Percentiles rank a stretch among this genome's conserved stretches.
phyloP scores from a whole-genome alignment of 2,113 vertebrate species.

The Brienomyrus longianalis region DNA sequence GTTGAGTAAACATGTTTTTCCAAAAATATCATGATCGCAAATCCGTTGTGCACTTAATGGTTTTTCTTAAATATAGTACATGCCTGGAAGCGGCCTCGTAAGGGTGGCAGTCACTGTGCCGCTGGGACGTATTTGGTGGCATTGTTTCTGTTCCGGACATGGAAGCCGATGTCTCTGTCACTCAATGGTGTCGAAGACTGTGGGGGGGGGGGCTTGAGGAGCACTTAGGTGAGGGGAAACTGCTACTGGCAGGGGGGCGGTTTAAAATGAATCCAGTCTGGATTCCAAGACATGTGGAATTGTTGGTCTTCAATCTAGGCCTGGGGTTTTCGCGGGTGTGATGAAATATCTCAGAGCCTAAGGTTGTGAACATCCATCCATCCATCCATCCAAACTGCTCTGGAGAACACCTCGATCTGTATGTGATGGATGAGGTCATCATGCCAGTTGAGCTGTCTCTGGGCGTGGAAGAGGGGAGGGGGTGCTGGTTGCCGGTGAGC shows the following conservation, averaged over 20 bases:
- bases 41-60: not conserved
- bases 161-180: not conserved
- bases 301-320: not conserved
- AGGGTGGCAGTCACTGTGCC: not conserved
- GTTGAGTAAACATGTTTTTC: not conserved
- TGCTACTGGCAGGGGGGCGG: not conserved
- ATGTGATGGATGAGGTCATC: not conserved
- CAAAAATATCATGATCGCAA: not conserved
- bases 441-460: not conserved
- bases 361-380: not conserved
- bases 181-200: not conserved
- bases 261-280: slow-evolving; percentile 8
- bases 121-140: not conserved
- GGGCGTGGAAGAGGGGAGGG: not conserved
- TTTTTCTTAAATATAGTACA: not conserved
- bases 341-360: not conserved
- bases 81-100: not conserved
- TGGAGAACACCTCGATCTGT: not conserved
- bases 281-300: not conserved
- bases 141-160: not conserved
- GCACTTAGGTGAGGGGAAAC: slow-evolving; percentile 8
- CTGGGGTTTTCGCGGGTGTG: not conserved
- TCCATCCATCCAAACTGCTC: not conserved
- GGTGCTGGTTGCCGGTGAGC: not conserved
- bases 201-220: not conserved